These are phyloP conservation scores for Lipotes vexillifer DNA, from an alignment of 2,113 vertebrate species.

Conservation along the genomic window DNA sequence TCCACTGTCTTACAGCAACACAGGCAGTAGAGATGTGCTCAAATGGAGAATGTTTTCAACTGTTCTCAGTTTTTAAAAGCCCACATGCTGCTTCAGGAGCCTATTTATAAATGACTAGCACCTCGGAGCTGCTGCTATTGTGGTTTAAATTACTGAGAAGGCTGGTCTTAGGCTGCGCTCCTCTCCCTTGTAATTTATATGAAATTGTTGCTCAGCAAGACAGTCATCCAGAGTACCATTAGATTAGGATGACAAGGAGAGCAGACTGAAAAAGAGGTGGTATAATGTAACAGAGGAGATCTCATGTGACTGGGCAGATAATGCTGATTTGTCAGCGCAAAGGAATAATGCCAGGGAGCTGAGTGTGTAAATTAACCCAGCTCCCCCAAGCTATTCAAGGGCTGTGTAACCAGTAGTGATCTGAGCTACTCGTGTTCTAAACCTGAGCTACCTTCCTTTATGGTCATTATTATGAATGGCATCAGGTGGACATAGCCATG, in stretches of 20 bases:
- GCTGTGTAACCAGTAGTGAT: background rate
- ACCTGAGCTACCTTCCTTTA: background rate
- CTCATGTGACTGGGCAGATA: background rate
- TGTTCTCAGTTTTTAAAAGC: slow-evolving; percentile 38
- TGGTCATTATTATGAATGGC: background rate
- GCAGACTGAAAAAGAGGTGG: background rate
- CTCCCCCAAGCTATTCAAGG: background rate
- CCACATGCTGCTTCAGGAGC: slow-evolving; percentile 27
- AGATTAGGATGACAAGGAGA: slow-evolving; percentile 1
- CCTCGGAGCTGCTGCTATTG: slow-evolving; percentile 8
- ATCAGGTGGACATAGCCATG: background rate
- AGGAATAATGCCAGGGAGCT: background rate
- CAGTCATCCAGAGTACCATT: slow-evolving; percentile 34
- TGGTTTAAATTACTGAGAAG: slow-evolving; percentile 57
- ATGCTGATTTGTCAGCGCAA: background rate
- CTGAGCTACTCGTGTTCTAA: background rate
- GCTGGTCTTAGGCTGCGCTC: background rate
- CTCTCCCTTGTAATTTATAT: slow-evolving; percentile 45
- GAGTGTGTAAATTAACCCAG: background rate
- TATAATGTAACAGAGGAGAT: background rate
- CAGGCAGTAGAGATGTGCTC: slow-evolving; percentile 14
- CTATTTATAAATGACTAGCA: slow-evolving; percentile 55
- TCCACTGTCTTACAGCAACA: background rate
- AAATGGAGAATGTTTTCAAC: slow-evolving; percentile 22
- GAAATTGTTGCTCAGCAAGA: slow-evolving; percentile 27